Evolutionary conservation across 1,140 invertebrate genomes (phyloP), one percentile per base, ranked within the genome.

Genomic region (Trichonephila clavata): DNA sequence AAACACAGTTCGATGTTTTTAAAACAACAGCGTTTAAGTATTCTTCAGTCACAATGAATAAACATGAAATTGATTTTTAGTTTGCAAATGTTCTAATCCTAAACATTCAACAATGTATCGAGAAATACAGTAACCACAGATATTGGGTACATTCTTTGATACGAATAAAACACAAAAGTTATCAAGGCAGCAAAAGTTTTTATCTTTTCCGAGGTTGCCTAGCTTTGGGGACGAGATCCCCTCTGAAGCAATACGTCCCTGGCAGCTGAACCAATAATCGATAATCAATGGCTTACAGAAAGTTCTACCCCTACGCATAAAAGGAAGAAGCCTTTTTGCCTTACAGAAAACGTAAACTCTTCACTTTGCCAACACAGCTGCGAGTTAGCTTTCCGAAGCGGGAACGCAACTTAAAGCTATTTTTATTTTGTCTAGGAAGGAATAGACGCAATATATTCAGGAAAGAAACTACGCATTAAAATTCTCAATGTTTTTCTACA

Each of bases 221-320:
- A 27, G 68, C 68, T 77, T 77, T 77, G 68, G 68, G 27, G 39
- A 32, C 27, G 32, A 32, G 68, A 77, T 32, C 68, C 68, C 68
- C 68, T 32, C 27, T 1, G 60, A 61, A 61, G 65, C 65, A n/a
- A 68, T 32, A 32, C 68, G 68, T 77, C 68, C 24, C 68, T 77
- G 68, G 68, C 68, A 77, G 68, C 68, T 77, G 68, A 77, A 77
- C 68, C 68, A 77, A 77, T 77, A 77, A 77, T 77, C 68, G 68
- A 77, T 77, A 77, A 77, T 77, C 68, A 77, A 77, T 77, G 68
- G 68, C 68, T 32, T 32, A 77, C 68, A 27, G 68, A 27, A 77
- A 77, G 68, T 77, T 77, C 68, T 77, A 77, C 68, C 68, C 24
- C 68, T 77, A 77, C 68, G 68, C 27, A 39, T 77, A 32, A 77